Evolutionary conservation across 35 echinoderm and acorn worm genomes (phyloP), one percentile per base, ranked within the genome.

Genomic region (Acanthaster planci): DNA sequence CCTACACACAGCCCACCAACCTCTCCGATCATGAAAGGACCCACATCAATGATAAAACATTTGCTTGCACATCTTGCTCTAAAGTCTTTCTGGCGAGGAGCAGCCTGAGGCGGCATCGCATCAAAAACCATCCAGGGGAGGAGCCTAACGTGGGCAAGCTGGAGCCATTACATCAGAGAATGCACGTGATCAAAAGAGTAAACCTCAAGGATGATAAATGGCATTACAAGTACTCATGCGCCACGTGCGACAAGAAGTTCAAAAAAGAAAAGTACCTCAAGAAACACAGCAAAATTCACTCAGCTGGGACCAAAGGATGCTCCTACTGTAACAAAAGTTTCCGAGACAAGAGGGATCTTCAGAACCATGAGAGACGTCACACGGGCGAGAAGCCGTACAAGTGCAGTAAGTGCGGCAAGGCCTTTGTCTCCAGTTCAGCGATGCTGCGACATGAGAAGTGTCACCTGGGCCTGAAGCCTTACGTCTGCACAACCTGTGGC

Each of bases 391-490:
- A 86, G 52, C 72, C 52, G 39, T 86, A 77, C 39, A 77, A 86
- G 44, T 86, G 84, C 76, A 68, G 77, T 39, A 77, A 76, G 39
- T 86, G 84, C 47, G 76, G 50, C 42, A 86, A 86, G 32, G 44
- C 52, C 12, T 55, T 86, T 15, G 76, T 86, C 67, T 86, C 84
- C 8, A 86, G 72, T 31, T 86, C 84, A 29, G 84, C 67, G 21
- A 50, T 68, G 39, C 67, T 68, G 38, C 75, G 76, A 78, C 84
- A 86, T 53, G 84, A 86, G 72, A 86, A 76, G 55, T 86, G 84
- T 47, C 84, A 86, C 76, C 50, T 86, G 7, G 84, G 84, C 52
- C 60, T 86, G 39, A 77, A 51, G 51, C 84, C 84, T 14, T 76
- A 78, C 75, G 26, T 54, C 44, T 86, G 84, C 75, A 53, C 50